Evolutionary conservation across 2,888 invertebrate genomes (phyloP).

Genomic region (Nomada goodeniana): DNA sequence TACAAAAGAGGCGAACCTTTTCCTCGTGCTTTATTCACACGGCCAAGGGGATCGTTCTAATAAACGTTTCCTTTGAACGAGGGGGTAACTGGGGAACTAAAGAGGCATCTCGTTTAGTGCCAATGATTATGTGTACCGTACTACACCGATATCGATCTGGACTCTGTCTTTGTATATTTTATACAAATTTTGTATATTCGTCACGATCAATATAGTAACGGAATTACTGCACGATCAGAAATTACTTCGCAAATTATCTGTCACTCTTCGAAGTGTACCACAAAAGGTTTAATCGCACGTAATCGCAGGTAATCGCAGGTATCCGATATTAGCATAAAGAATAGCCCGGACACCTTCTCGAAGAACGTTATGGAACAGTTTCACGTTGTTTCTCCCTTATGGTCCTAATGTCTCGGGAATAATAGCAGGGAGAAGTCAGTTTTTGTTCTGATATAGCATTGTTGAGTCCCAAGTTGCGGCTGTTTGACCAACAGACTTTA

Average conservation of each 20-base stretch:
- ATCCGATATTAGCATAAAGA: constrained; percentile 49
- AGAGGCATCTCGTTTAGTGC: no score
- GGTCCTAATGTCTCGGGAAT: constrained; percentile 14
- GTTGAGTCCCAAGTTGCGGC: constrained; percentile 32
- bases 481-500: constrained; percentile 50
- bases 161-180: no score
- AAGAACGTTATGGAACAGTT: constrained; percentile 1
- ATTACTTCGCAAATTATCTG: not conserved
- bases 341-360: not conserved
- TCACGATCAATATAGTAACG: no score
- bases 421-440: constrained; percentile 34
- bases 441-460: constrained; percentile 32
- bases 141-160: no score
- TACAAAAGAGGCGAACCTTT: not conserved
- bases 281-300: constrained; percentile 16
- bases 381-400: constrained; percentile 8
- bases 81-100: not conserved
- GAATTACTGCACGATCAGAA: no score
- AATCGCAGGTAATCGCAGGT: constrained; percentile 55
- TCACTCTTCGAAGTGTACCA: not conserved
- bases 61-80: not conserved
- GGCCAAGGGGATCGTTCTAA: not conserved
- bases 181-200: no score
- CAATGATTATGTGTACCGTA: no score
- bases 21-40: not conserved